Percentiles rank a stretch among this genome's conserved stretches.
Conservation (phyloP, 2,888 invertebrate species). For the Brachynemurus nebulosus region DNA sequence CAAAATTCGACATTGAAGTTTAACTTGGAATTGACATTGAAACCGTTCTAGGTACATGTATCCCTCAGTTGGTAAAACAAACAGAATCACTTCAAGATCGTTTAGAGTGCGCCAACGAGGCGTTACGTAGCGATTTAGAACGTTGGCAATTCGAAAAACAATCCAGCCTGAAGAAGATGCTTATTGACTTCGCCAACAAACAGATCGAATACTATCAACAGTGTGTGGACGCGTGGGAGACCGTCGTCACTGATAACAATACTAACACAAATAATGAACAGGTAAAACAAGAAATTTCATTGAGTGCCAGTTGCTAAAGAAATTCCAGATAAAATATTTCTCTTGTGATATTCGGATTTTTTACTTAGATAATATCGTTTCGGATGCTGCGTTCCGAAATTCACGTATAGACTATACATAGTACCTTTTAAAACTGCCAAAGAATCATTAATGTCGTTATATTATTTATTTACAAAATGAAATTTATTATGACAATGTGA, state of each 20-base stretch:
- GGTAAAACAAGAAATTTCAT: slow-evolving; percentile 3
- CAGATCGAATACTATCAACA: slow-evolving; percentile 51
- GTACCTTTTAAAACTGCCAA: too few species aligned
- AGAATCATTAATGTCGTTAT: too few species aligned
- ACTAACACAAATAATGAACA: neutral
- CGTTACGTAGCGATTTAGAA: slow-evolving; percentile 49
- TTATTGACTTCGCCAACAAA: slow-evolving; percentile 46
- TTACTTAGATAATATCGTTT: too few species aligned
- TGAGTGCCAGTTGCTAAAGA: slow-evolving; percentile 4
- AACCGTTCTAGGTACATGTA: slow-evolving; percentile 29
- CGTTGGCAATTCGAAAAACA: slow-evolving; percentile 53
- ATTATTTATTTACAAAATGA: too few species aligned
- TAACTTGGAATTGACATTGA: slow-evolving; percentile 17
- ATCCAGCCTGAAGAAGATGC: slow-evolving; percentile 44
- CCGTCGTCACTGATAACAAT: slow-evolving; percentile 24
- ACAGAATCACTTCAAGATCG: slow-evolving; percentile 43
- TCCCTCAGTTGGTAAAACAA: slow-evolving; percentile 37
- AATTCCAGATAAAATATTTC: too few species aligned
- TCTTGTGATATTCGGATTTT: too few species aligned
- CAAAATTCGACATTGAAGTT: slow-evolving; percentile 6
- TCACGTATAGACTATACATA: too few species aligned
- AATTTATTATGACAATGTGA: too few species aligned
- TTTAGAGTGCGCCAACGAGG: slow-evolving; percentile 53
- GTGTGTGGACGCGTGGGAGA: slow-evolving; percentile 41
- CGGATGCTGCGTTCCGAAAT: too few species aligned